phyloP scores from a whole-genome alignment of 2,888 invertebrate species.

The Leucozona laternaria region DNA sequence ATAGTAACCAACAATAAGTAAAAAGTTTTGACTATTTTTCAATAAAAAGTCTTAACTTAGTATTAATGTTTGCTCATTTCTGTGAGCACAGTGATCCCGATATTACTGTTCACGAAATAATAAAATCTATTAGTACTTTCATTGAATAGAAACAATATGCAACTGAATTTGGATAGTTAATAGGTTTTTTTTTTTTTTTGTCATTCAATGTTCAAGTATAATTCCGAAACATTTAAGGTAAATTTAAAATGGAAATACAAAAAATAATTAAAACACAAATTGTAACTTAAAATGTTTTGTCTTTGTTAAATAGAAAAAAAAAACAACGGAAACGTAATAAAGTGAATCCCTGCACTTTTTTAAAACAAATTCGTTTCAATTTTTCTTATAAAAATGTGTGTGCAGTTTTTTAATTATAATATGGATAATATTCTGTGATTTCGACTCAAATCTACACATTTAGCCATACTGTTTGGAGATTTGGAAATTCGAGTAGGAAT shows the following conservation, averaged over 20 bases:
- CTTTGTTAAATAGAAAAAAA: conserved; percentile 66
- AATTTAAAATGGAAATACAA: conserved; percentile 46
- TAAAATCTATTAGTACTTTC: neutral
- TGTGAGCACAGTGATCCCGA: conserved; percentile 15
- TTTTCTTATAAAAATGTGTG: neutral
- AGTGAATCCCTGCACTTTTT: conserved; percentile 70
- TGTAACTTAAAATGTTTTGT: conserved; percentile 52
- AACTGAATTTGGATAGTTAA: conserved; percentile 26
- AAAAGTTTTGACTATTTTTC: neutral
- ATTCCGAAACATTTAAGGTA: conserved; percentile 42
- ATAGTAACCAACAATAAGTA: neutral
- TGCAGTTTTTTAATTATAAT: too few relatives aligned
- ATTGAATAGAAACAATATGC: conserved; percentile 21
- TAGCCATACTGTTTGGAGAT: too few relatives aligned
- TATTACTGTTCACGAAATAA: neutral
- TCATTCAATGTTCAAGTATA: conserved; percentile 29
- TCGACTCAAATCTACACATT: too few relatives aligned
- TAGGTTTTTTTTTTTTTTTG: conserved; percentile 37
- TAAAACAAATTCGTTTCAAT: neutral
- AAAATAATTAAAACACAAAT: conserved; percentile 26
- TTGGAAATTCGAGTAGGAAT: too few relatives aligned
- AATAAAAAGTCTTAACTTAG: neutral
- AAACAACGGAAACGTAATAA: conserved; percentile 53
- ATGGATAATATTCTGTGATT: too few relatives aligned
- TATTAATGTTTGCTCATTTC: neutral